phyloP scores from a whole-genome alignment of 2,113 vertebrate genomes.

The Pholis gunnellus region DNA sequence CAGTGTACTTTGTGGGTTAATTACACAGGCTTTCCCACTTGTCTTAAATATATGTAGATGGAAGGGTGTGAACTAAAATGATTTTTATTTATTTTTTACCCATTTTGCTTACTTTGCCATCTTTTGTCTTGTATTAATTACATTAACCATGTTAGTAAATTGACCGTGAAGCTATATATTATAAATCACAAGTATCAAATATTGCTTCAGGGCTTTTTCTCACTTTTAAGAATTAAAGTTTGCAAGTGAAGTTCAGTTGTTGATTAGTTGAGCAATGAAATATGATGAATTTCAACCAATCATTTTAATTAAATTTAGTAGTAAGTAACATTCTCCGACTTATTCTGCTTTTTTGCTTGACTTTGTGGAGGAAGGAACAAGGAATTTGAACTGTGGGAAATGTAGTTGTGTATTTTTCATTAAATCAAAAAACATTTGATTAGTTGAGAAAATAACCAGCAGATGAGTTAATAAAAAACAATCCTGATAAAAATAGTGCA shows the following conservation, averaged over 20 bases:
- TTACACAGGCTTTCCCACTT: slow-evolving; percentile 47
- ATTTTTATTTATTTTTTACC: neutral
- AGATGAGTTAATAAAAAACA: neutral
- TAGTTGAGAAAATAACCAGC: neutral
- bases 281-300: neutral
- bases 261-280: neutral
- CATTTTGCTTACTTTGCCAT: neutral
- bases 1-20: slow-evolving; percentile 71
- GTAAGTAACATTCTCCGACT: too few species aligned
- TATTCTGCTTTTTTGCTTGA: neutral
- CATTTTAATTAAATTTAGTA: neutral
- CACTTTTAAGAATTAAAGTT: neutral
- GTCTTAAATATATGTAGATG: neutral
- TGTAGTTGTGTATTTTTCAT: neutral
- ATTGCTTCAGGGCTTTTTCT: neutral
- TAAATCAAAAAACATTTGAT: neutral
- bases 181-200: neutral
- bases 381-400: neutral
- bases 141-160: neutral
- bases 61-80: neutral
- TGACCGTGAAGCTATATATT: neutral
- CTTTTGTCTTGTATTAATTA: neutral
- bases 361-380: neutral
- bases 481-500: neutral
- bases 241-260: neutral